phyloP scores from a whole-genome alignment of 1,140 invertebrate genomes.

The Cepaea nemoralis region DNA sequence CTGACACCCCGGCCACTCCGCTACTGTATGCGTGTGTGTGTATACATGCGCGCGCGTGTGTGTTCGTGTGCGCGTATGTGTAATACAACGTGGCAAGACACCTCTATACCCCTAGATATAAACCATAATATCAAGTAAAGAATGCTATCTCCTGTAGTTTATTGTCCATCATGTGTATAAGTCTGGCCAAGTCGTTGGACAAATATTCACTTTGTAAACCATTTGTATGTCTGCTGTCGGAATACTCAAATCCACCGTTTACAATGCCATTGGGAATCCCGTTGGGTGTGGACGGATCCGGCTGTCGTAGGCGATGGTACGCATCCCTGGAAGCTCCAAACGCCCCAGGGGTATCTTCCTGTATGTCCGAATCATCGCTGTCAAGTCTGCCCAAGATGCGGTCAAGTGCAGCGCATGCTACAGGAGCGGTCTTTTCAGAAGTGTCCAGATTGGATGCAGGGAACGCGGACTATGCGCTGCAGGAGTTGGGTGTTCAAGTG shows the following conservation, averaged over 20 bases:
- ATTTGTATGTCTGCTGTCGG: neutral
- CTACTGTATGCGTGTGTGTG: no score
- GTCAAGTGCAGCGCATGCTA: neutral
- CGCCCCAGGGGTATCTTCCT: neutral
- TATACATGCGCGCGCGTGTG: no score
- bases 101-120: no score
- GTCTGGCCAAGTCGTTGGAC: neutral
- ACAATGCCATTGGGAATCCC: neutral
- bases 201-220: neutral
- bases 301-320: neutral
- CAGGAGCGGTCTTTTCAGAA: neutral
- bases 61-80: no score
- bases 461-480: constrained; percentile 21
- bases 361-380: neutral
- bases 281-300: neutral
- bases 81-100: no score
- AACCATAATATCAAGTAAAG: no score
- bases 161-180: no score
- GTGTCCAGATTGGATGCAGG: neutral
- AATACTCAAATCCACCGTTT: neutral
- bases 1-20: no score
- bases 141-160: no score
- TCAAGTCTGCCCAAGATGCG: neutral
- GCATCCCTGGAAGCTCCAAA: neutral
- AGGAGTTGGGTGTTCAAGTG: neutral